phyloP scores from a whole-genome alignment of 2,797 vertebrate genomes.

The Crenichthys baileyi region DNA sequence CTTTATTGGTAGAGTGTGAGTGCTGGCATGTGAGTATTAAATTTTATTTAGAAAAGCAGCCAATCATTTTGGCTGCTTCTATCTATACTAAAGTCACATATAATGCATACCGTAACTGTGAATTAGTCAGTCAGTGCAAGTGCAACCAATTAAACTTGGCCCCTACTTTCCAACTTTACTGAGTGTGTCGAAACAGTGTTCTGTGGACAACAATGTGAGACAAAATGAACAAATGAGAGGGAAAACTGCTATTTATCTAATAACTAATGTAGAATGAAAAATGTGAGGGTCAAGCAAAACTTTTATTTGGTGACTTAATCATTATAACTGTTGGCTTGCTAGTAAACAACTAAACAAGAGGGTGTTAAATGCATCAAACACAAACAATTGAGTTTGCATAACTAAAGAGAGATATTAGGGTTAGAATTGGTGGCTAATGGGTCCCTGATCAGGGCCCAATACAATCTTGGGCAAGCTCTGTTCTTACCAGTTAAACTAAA shows the following conservation, averaged over 20 bases:
- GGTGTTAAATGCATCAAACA: not conserved
- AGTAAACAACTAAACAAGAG: not conserved
- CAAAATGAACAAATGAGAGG: not conserved
- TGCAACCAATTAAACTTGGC: too few relatives aligned
- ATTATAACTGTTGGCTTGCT: not conserved
- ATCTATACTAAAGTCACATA: too few relatives aligned
- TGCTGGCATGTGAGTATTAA: conserved; percentile 7
- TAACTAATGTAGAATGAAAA: not conserved
- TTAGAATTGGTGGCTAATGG: too few relatives aligned
- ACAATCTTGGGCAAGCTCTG: not conserved
- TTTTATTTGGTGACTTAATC: not conserved
- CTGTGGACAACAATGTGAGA: not conserved
- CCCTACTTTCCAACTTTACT: too few relatives aligned
- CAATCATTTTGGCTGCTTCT: too few relatives aligned
- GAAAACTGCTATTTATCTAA: not conserved
- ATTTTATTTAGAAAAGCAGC: conserved; percentile 5
- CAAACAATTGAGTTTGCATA: not conserved
- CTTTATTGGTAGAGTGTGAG: not conserved
- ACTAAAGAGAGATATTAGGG: too few relatives aligned
- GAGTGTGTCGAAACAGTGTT: not conserved
- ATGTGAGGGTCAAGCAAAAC: not conserved
- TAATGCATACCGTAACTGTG: too few relatives aligned
- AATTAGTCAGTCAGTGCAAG: too few relatives aligned
- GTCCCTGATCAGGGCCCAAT: not conserved
- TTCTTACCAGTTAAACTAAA: not conserved